Conservation (phyloP, 2,113 vertebrate species). For the Thalassoma bifasciatum region DNA sequence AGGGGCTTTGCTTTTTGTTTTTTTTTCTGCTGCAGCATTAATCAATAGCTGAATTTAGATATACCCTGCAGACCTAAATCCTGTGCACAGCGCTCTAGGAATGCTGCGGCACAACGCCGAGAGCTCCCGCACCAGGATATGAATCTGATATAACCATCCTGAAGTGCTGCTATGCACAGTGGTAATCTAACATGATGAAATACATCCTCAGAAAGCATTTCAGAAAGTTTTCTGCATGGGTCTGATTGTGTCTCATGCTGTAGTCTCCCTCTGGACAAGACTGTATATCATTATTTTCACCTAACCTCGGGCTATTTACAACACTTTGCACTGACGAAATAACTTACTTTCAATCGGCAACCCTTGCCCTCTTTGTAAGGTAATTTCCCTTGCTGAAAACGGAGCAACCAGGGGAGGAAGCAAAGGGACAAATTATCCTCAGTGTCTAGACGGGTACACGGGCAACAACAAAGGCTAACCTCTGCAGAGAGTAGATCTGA, state of each 20-base stretch:
- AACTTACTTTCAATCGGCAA: constrained; percentile 76
- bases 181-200: constrained; percentile 73
- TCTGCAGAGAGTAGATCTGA: constrained; percentile 64
- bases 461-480: constrained; percentile 72
- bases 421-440: constrained; percentile 76
- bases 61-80: constrained; percentile 58
- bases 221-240: constrained; percentile 65
- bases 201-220: constrained; percentile 73
- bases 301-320: constrained; percentile 78
- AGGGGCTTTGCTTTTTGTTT: constrained; percentile 53
- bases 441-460: constrained; percentile 68
- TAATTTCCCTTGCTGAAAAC: constrained; percentile 74
- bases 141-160: constrained; percentile 63
- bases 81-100: constrained; percentile 38
- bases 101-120: constrained; percentile 31
- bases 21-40: constrained; percentile 57
- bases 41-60: constrained; percentile 79
- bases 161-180: constrained; percentile 49
- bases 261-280: constrained; percentile 64
- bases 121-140: constrained; percentile 40
- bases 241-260: constrained; percentile 70
- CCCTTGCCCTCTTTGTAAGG: constrained; percentile 71
- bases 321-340: constrained; percentile 77
- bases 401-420: constrained; percentile 63
- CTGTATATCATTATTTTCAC: constrained; percentile 75